Percentiles rank a stretch among this genome's conserved stretches.
Conservation (phyloP, 2,113 vertebrate genomes). For the Trematomus loennbergii region DNA sequence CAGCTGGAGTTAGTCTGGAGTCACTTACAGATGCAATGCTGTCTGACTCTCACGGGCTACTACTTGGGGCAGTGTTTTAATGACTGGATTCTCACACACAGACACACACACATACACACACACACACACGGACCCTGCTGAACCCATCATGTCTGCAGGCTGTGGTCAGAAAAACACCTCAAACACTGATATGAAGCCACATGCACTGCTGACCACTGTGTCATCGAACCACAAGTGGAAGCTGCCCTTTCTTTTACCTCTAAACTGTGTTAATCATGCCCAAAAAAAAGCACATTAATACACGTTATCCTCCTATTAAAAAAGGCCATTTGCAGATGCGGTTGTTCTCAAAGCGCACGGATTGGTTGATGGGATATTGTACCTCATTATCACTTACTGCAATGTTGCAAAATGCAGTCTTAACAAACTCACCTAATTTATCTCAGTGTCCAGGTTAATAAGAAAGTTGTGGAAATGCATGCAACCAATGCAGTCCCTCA, state of each 20-base stretch:
- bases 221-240: conserved; percentile 46
- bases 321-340: conserved; percentile 58
- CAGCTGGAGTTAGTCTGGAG: conserved; percentile 60
- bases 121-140: conserved; percentile 1
- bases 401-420: conserved; percentile 9
- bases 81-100: conserved; percentile 30
- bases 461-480: conserved; percentile 53
- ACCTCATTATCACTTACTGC: conserved; percentile 54
- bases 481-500: neutral
- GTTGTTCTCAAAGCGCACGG: conserved; percentile 47
- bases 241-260: neutral
- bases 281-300: neutral
- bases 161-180: conserved; percentile 40
- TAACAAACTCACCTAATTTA: conserved; percentile 42
- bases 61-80: conserved; percentile 50
- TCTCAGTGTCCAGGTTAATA: neutral
- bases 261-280: neutral
- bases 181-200: too few relatives aligned
- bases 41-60: conserved; percentile 29
- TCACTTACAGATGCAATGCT: conserved; percentile 60
- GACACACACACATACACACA: too few relatives aligned
- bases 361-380: conserved; percentile 46
- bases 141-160: conserved; percentile 3
- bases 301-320: conserved; percentile 26
- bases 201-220: conserved; percentile 3